Evolutionary conservation across 2,113 vertebrate genomes (phyloP).

Genomic region (Nanger granti): DNA sequence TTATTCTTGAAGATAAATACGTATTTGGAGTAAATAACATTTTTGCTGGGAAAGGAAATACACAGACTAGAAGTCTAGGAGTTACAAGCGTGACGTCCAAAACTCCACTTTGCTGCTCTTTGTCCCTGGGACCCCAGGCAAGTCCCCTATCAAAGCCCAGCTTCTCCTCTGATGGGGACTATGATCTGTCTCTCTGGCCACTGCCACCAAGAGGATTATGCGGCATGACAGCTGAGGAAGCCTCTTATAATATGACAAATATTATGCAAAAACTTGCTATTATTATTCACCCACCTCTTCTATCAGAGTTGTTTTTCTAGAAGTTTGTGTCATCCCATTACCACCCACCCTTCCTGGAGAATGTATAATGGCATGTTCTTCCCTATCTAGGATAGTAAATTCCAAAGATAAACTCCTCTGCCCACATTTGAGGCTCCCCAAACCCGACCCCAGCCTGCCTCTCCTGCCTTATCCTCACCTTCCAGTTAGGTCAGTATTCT

Average conservation of each 20-base stretch:
- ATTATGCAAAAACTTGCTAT: neutral
- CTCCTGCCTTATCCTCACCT: neutral
- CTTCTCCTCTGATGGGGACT: neutral
- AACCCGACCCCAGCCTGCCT: neutral
- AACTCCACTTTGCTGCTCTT: neutral
- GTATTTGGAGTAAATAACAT: neutral
- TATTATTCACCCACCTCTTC: neutral
- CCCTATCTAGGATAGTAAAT: neutral
- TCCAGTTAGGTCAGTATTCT: neutral
- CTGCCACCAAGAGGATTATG: fast-evolving
- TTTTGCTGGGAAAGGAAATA: neutral
- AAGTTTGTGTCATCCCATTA: neutral
- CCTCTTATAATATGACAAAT: neutral
- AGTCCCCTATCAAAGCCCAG: neutral
- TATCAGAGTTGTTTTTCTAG: neutral
- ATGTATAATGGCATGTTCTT: neutral
- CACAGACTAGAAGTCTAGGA: neutral
- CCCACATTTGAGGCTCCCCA: neutral
- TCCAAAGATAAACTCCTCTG: neutral
- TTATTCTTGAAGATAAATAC: neutral
- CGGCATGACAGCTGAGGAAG: neutral
- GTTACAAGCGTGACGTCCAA: neutral
- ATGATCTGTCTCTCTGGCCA: neutral
- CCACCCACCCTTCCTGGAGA: neutral
- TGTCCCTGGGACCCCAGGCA: neutral